Evolutionary conservation across 2,888 invertebrate species (phyloP), one percentile per base, ranked within the genome.

Genomic region (Leucozona laternaria): DNA sequence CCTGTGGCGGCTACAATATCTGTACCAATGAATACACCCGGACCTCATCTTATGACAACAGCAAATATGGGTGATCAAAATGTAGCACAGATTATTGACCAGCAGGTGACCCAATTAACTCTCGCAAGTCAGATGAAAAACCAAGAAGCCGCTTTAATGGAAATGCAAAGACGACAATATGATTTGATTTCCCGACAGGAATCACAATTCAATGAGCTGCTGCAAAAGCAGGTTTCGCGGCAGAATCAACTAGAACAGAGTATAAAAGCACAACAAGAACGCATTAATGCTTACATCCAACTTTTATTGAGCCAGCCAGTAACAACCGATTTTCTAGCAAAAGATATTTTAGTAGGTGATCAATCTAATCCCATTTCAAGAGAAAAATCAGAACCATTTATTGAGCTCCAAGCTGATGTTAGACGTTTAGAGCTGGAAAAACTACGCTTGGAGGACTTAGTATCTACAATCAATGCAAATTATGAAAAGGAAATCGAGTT

Each of bases 401-500:
- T 92, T 34, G 90, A 91, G 70, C 80, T 90, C 20, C 91, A 91
- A 72, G 89, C 90, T 0, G 92, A 92, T 43, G 89, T 90, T 1
- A 92, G 92, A 79, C 90, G 91, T 0, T 89, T 92, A 20, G 89
- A 91, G 64, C 88, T 92, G 43, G 93, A 93, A 60, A 93, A 92
- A 78, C 80, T 91, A n/a, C 90, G 93, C 2, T 88, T 93, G 45
- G 93, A 93, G 75, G 93, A 93, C 80, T 85, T 92, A 50, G 88
- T 92, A 62, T 90, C 92, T 57, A 92, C 91, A 72, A 90, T 92
- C 72, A 91, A 91, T 75, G 90, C 90, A 5, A 92, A 92, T 88
- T 92, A 92, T 80, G 93, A 93, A 62, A 91, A 91, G 53, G 93
- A 93, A 86, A 90, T 93, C n/a, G 90, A 91, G 57, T 89, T 93